phyloP scores from a whole-genome alignment of 1,140 invertebrate genomes.

The Lordiphosa mommai region DNA sequence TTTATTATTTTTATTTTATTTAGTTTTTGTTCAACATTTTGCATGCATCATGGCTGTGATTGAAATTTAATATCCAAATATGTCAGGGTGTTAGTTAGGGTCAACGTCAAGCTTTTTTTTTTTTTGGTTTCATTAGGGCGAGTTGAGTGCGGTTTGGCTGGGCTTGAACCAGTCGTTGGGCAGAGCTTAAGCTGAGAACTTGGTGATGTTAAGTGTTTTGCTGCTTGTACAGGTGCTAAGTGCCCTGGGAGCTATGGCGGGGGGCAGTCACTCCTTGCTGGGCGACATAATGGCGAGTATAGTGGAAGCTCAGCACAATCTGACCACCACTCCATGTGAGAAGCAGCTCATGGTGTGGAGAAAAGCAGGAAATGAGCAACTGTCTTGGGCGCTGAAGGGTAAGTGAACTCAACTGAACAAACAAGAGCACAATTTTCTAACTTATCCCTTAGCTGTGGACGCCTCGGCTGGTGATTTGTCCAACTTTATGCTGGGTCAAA shows the following conservation, averaged over 20 bases:
- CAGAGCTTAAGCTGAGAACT: too few relatives aligned
- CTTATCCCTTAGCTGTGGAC: conserved; percentile 29
- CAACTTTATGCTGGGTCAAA: conserved; percentile 38
- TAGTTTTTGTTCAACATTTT: too few relatives aligned
- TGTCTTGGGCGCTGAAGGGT: conserved; percentile 47
- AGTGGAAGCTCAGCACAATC: neutral
- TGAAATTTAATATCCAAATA: too few relatives aligned
- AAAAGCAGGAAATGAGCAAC: neutral
- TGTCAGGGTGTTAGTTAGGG: too few relatives aligned
- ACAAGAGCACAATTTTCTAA: too few relatives aligned
- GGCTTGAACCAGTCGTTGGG: too few relatives aligned
- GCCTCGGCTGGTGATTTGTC: conserved; percentile 34
- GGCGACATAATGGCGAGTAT: conserved; percentile 8
- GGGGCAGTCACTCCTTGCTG: conserved; percentile 15
- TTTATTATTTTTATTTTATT: too few relatives aligned
- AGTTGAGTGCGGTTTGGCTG: neutral
- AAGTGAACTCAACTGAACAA: neutral
- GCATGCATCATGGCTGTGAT: too few relatives aligned
- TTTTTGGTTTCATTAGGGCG: neutral
- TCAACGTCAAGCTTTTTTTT: neutral
- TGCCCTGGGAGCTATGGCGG: neutral
- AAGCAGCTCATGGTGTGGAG: conserved; percentile 17
- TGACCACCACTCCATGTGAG: conserved; percentile 8
- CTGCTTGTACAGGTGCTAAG: too few relatives aligned
- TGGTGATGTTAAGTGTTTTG: too few relatives aligned